Base-by-base conservation (phyloP, 2,797 vertebrate genomes). In the Tadarida brasiliensis region DNA sequence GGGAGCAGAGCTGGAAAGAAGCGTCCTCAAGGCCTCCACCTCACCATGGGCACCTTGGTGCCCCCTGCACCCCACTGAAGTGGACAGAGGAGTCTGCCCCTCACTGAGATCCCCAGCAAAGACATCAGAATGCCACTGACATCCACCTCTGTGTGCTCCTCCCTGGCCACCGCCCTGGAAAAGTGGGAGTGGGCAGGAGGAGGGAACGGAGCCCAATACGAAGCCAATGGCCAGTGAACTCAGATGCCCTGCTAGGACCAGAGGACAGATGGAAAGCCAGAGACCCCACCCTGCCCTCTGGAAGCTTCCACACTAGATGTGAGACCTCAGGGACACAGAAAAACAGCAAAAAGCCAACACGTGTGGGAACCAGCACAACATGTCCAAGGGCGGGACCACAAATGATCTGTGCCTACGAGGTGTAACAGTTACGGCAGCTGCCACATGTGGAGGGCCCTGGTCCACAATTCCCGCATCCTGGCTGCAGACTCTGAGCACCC, bases 401-500 rank as follows among this genome's bases (percentile, higher is more conserved):
- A 22, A 1, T 10, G 16, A 19, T 17, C 39, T 7, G 57, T 12
- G 28, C 47, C 70, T 12, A 4, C 44, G 28, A 10, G 68, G 4
- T 3, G 0, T 22, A 16, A 47, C 0, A 2, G 4, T 1, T 7
- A 20, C 12, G 14, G 44, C 86, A 76, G 63, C 63, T 12, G 0
- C 20, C 24, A 11, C 6, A 0, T 0, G 1, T 19, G 33, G 44
- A 74, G 10, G 54, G 26, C 44, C 12, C 2, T 12, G 10, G 44
- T 0, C 47, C 54, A n/a, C 14, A 7, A 6, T 2, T 2, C 44
- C 35, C 12, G 7, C 0, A 0, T 0, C 26, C 9, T 30, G 30
- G 11, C 78, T 3, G 15, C 7, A 28, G 26, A 14, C 80, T 47
- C 59, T 22, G 65, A 56, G 77, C 5, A 44, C 26, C 85, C 81